These are phyloP conservation scores for Drosophila leonis DNA, from an alignment of 2,888 invertebrate genomes.

Conservation along the genomic window DNA sequence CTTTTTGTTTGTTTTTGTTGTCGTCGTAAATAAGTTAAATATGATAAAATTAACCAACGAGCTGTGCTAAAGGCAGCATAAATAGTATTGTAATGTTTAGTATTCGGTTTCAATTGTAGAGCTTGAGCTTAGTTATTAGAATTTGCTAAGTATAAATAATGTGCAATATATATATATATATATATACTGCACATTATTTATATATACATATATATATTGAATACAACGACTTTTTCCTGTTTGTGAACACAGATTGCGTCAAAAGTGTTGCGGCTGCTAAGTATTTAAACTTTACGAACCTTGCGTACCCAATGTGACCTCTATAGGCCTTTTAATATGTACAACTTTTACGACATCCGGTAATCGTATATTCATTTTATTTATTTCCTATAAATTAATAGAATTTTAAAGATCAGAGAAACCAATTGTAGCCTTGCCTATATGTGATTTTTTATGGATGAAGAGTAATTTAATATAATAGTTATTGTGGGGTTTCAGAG, in stretches of 20 bases:
- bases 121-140: not conserved
- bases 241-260: slow-evolving; percentile 1
- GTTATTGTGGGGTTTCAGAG: not conserved
- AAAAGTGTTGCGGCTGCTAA: slow-evolving; percentile 18
- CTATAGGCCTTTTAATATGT: not conserved
- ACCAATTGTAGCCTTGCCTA: not conserved
- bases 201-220: slow-evolving; percentile 1
- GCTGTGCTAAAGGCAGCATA: not conserved
- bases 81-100: not conserved
- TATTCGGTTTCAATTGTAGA: not conserved
- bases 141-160: not conserved
- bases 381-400: not conserved
- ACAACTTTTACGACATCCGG: not conserved
- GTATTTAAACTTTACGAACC: slow-evolving; percentile 1
- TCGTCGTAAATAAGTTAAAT: slow-evolving; percentile 5
- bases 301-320: slow-evolving; percentile 22
- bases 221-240: not conserved
- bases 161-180: slow-evolving; percentile 2
- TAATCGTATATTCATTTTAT: not conserved
- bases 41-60: not conserved
- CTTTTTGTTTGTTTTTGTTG: slow-evolving; percentile 1
- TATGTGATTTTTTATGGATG: not conserved
- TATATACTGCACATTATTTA: too few species aligned
- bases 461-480: not conserved
- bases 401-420: not conserved